phyloP scores from a whole-genome alignment of 2,113 vertebrate genomes.

The Otocyon megalotis region DNA sequence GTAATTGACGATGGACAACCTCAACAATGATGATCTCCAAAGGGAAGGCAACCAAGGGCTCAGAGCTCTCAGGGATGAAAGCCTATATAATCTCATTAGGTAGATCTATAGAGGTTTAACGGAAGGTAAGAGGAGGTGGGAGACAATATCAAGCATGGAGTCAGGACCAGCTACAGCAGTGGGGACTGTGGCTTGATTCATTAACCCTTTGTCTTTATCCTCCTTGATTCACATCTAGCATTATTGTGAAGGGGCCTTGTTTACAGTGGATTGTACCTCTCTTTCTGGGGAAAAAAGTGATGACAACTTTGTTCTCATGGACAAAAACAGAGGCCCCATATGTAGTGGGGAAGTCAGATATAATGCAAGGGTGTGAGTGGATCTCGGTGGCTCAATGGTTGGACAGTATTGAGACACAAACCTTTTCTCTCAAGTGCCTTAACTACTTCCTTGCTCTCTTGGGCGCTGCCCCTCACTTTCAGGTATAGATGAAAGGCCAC shows the following conservation, averaged over 20 bases:
- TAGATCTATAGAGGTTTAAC: not conserved
- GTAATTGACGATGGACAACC: not conserved
- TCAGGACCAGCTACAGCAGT: not conserved
- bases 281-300: not conserved
- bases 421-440: constrained; percentile 8
- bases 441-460: not conserved
- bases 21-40: not conserved
- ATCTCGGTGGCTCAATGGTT: not conserved
- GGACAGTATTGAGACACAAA: not conserved
- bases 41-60: not conserved
- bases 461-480: not conserved
- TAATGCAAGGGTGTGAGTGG: not conserved
- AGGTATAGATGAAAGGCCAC: not conserved
- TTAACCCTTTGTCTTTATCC: not conserved
- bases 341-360: not conserved
- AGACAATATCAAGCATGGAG: not conserved
- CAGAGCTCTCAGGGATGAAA: not conserved
- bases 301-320: not conserved
- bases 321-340: accelerated
- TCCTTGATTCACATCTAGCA: not conserved
- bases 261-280: not conserved
- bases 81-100: not conserved
- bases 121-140: not conserved
- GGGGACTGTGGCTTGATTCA: not conserved
- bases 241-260: not conserved